A percentile compares a stretch with the other conserved stretches of the same genome.
Conservation (phyloP, 2,797 vertebrate genomes). For the Trachops cirrhosus region DNA sequence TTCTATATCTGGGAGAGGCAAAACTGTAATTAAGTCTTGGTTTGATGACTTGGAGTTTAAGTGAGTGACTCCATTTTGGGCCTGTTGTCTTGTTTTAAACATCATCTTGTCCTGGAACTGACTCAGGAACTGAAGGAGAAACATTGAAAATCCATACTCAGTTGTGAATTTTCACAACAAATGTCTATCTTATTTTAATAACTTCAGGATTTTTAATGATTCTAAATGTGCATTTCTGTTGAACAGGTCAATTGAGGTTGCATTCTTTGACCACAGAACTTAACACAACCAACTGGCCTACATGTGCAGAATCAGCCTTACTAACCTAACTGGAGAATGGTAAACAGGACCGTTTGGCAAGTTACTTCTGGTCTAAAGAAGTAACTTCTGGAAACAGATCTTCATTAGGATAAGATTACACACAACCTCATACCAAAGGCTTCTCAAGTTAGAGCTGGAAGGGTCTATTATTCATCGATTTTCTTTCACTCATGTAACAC, state of each 20-base stretch:
- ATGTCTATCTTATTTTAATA: not conserved
- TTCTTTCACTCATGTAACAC: not conserved
- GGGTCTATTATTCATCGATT: not conserved
- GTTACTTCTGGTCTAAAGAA: not conserved
- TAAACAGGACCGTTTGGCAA: not conserved
- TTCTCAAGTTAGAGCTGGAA: not conserved
- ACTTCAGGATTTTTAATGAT: not conserved
- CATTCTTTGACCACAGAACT: not conserved
- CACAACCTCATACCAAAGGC: not conserved
- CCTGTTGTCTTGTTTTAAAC: not conserved
- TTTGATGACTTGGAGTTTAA: not conserved
- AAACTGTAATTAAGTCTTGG: not conserved
- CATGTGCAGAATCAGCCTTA: not conserved
- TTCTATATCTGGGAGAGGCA: not conserved
- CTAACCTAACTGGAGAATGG: not conserved
- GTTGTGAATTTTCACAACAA: not conserved
- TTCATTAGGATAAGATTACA: not conserved
- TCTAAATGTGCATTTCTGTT: not conserved
- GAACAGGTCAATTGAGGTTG: not conserved
- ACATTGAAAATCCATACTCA: not conserved
- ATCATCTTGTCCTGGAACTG: not conserved
- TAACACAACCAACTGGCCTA: not conserved
- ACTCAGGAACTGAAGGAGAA: slow-evolving; percentile 1
- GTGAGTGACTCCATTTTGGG: not conserved
- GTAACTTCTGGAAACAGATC: not conserved